Percentiles rank a stretch among this genome's conserved stretches.
Conservation (phyloP, 2,113 vertebrate genomes). For the Syngnathoides biaculeatus region DNA sequence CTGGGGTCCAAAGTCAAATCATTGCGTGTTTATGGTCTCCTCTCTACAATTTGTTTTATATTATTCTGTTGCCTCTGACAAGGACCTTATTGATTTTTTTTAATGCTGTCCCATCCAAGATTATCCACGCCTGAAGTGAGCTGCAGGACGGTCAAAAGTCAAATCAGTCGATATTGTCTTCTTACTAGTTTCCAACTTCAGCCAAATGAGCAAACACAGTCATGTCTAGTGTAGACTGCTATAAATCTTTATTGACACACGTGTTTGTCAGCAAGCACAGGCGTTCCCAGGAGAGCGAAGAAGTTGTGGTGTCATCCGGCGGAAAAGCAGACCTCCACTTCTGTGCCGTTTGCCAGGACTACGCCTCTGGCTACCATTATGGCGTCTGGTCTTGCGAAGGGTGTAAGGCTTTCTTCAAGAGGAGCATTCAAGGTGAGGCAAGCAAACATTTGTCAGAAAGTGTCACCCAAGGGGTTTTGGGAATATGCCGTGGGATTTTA, state of each 20-base stretch:
- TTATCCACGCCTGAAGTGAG: background rate
- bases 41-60: background rate
- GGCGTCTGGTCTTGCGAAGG: conserved; percentile 98
- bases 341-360: conserved; percentile 95
- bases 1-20: background rate
- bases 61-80: background rate
- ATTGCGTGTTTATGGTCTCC: background rate
- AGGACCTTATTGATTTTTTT: background rate
- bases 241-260: background rate
- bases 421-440: conserved; percentile 92
- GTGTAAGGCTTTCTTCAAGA: conserved; percentile 99
- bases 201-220: background rate
- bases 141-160: background rate
- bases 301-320: conserved; percentile 65
- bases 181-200: background rate
- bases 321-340: conserved; percentile 86
- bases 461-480: background rate
- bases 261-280: conserved; percentile 71
- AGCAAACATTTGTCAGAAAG: background rate
- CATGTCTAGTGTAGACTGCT: background rate
- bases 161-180: background rate
- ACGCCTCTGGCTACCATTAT: conserved; percentile 99
- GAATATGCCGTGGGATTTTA: background rate
- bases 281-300: conserved; percentile 65
- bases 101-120: background rate